Evolutionary conservation across 1,140 invertebrate species (phyloP).

Genomic region (silkworm (Bombyx mori)): ASM3026992v2 NC_085107.1:5538001-5538500

Average conservation of each 20-base stretch:
- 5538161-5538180: too few relatives aligned
- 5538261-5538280: conserved; percentile 18
- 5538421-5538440: conserved; percentile 3
- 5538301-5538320: conserved; percentile 5
- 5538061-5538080: too few relatives aligned
- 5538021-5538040: too few relatives aligned
- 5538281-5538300: conserved; percentile 6
- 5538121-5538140: too few relatives aligned
- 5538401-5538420: conserved; percentile 22
- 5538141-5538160: too few relatives aligned
- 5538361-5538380: conserved; percentile 37
- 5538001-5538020: too few relatives aligned
- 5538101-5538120: too few relatives aligned
- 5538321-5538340: conserved; percentile 47
- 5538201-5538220: too few relatives aligned
- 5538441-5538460: conserved; percentile 9
- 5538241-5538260: background rate
- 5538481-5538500: conserved; percentile 14
- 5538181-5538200: too few relatives aligned
- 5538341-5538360: conserved; percentile 59
- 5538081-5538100: too few relatives aligned
- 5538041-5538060: too few relatives aligned
- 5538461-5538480: conserved; percentile 23
- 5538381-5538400: conserved; percentile 33
- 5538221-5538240: too few relatives aligned